Evolutionary conservation across 2,888 invertebrate genomes (phyloP).

Genomic region (Spilarctia lutea): DNA sequence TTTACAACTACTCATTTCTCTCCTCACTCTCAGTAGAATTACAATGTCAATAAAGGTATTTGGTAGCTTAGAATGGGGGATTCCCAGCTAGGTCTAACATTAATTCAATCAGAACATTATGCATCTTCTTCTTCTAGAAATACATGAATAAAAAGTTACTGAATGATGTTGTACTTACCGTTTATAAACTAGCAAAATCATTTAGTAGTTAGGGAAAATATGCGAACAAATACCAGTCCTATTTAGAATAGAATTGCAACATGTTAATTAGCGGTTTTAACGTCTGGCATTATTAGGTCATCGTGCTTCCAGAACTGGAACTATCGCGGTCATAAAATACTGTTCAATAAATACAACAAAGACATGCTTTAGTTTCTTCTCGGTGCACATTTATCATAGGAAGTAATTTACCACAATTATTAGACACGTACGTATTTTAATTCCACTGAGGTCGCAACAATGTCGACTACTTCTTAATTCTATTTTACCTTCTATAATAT

Average conservation of each 20-base stretch:
- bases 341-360: slow-evolving; percentile 12
- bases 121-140: background rate
- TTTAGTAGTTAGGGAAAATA: background rate
- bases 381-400: slow-evolving; percentile 68
- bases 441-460: slow-evolving; percentile 75
- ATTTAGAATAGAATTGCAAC: slow-evolving; percentile 5
- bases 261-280: slow-evolving; percentile 39
- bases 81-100: background rate
- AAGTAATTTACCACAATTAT: slow-evolving; percentile 80
- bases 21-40: background rate
- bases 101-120: background rate
- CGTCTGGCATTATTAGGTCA: slow-evolving; percentile 33
- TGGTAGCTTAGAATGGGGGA: background rate
- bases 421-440: slow-evolving; percentile 76
- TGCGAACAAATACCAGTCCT: background rate
- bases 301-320: slow-evolving; percentile 20
- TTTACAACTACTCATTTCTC: no score
- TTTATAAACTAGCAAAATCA: background rate
- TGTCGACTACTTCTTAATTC: slow-evolving; percentile 69
- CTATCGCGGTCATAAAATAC: slow-evolving; percentile 17
- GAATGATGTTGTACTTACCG: background rate
- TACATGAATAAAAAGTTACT: background rate
- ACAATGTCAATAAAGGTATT: background rate
- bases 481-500: slow-evolving; percentile 59
- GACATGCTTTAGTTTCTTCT: slow-evolving; percentile 8